A percentile compares a stretch with the other conserved stretches of the same genome.
phyloP scores from a whole-genome alignment of 2,797 vertebrate species.

The Chanos chanos region DNA sequence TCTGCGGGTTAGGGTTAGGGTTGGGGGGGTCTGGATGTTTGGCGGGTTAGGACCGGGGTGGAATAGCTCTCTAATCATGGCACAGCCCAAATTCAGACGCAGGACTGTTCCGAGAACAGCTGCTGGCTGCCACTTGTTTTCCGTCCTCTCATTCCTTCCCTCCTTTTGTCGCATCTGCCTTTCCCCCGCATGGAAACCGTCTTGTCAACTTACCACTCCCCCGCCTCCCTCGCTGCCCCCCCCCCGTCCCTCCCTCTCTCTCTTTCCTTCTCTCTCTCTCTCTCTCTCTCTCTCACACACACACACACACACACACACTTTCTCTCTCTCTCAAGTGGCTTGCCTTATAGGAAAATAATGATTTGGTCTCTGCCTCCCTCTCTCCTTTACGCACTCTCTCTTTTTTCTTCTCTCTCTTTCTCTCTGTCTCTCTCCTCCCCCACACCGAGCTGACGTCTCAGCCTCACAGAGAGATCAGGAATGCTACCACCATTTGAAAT shows the following conservation, averaged over 20 bases:
- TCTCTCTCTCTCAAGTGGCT: slow-evolving; percentile 25
- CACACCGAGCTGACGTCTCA: slow-evolving; percentile 13
- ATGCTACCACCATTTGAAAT: slow-evolving; percentile 67
- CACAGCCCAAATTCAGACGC: slow-evolving; percentile 35
- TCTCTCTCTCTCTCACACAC: background rate
- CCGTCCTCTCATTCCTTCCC: slow-evolving; percentile 27
- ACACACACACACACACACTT: background rate
- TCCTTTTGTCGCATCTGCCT: slow-evolving; percentile 20
- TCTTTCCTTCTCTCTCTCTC: slow-evolving; percentile 18
- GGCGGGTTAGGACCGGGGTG: slow-evolving; percentile 21
- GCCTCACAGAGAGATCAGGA: slow-evolving; percentile 48
- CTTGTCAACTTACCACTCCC: background rate
- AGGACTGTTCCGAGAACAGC: slow-evolving; percentile 29
- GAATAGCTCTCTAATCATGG: slow-evolving; percentile 36
- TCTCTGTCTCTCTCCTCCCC: background rate
- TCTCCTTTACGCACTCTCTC: slow-evolving; percentile 11
- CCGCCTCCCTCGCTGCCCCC: slow-evolving; percentile 9
- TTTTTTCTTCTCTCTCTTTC: background rate
- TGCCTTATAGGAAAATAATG: slow-evolving; percentile 39
- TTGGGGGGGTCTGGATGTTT: background rate
- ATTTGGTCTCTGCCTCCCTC: slow-evolving; percentile 28
- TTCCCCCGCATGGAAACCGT: slow-evolving; percentile 9
- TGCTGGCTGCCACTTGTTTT: background rate
- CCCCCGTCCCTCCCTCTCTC: slow-evolving; percentile 14
- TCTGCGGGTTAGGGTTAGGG: slow-evolving; percentile 2